Conservation (phyloP, 2,888 invertebrate genomes). For the Ethmia dodecea region DNA sequence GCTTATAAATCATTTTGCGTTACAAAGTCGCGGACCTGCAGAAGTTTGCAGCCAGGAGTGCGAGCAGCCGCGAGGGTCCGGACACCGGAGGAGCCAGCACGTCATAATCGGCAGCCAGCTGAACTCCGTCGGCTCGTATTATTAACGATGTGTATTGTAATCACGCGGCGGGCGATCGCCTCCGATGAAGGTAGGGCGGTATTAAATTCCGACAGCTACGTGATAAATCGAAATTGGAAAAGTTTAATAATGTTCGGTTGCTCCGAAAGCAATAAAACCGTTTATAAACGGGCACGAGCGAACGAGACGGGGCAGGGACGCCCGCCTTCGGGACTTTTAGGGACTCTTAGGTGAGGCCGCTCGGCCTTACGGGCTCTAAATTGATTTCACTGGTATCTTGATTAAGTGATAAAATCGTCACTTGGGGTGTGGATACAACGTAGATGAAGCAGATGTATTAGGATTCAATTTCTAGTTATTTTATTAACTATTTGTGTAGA, state of each 20-base stretch:
- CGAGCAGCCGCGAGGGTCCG: not conserved
- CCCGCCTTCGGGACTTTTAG: conserved; percentile 73
- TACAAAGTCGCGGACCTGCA: conserved; percentile 3
- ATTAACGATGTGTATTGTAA: conserved; percentile 78
- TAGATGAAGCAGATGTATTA: conserved; percentile 4
- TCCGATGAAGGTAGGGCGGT: conserved; percentile 77
- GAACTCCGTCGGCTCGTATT: conserved; percentile 54
- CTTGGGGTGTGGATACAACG: conserved; percentile 25
- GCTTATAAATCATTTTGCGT: conserved; percentile 6
- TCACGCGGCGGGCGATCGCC: conserved; percentile 77
- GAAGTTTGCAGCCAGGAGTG: not conserved
- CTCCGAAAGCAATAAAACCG: conserved; percentile 79
- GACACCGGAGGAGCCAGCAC: conserved; percentile 12
- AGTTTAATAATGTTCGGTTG: conserved; percentile 79
- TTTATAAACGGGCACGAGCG: conserved; percentile 77
- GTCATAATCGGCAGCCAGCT: conserved; percentile 41
- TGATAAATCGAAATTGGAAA: conserved; percentile 79
- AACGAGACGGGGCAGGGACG: conserved; percentile 72
- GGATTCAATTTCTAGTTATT: no score
- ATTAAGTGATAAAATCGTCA: conserved; percentile 63
- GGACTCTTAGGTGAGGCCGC: conserved; percentile 69
- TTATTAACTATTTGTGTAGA: no score
- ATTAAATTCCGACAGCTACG: conserved; percentile 79
- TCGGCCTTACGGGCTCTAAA: conserved; percentile 60
- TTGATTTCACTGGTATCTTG: conserved; percentile 67